Evolutionary conservation across 2,888 invertebrate genomes (phyloP), one percentile per base, ranked within the genome.

Genomic region (Eremobia ochroleuca): DNA sequence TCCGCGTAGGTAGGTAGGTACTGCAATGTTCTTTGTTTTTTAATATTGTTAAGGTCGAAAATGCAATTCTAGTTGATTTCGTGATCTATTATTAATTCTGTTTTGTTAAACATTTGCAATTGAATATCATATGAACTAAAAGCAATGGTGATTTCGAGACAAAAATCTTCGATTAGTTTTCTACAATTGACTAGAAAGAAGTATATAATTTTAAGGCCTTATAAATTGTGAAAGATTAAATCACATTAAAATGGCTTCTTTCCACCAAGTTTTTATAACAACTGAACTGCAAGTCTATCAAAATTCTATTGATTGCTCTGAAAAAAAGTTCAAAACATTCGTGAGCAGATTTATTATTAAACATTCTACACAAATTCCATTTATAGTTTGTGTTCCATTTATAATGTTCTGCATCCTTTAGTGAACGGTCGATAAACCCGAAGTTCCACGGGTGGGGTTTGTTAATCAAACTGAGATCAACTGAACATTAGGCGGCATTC

Each of bases 391-490:
- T 58, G 25, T 70, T 52, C 21, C 31, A 61, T 77, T 67, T 66
- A 70, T 64, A 71, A 25, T 64, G 21, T 62, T 65, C 49, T 69
- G 59, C 67, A 77, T 77, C 25, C 37, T 72, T 55, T 72, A 73
- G 40, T 85, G 82, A 81, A 87, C 85, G 88, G 85, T 88, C 72
- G 62, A 82, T 84, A 86, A 86, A 85, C 85, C 76, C 81, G 77
- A 77, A 69, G 76, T 81, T 73, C 55, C 43, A 25, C 67, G 74
- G 87, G 82, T 66, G 77, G 75, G 89, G 85, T 81, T 74, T 75
- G 78, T 71, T 77, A 80, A 85, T 85, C 82, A 78, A 87, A 78
- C 81, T 66, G 81, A 81, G 77, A 74, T 79, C 79, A 73, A 71
- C 72, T 62, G 59, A 61, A 62, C 79, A 88, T 81, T 85, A 82